A percentile compares a stretch with the other conserved stretches of the same genome.
Conservation (phyloP, 2,797 vertebrate species). For the Gouania willdenowi region DNA sequence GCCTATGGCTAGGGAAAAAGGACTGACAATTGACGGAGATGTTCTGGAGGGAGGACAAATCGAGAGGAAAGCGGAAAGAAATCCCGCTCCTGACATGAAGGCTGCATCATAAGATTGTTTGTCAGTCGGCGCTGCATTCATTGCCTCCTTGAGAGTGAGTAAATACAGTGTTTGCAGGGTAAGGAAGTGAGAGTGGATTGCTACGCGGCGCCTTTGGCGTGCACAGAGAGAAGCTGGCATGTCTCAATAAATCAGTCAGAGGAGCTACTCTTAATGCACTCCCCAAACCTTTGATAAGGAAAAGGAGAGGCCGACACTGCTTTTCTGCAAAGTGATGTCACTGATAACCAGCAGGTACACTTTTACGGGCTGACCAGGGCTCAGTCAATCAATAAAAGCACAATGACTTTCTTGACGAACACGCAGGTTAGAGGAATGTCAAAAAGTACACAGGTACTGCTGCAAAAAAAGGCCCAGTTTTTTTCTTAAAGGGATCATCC, state of each 20-base stretch:
- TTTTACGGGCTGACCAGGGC: conserved; percentile 48
- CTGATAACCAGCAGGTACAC: conserved; percentile 58
- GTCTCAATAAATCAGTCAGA: conserved; percentile 65
- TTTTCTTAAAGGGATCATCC: too few species aligned
- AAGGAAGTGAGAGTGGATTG: conserved; percentile 59
- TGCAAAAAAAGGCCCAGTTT: too few species aligned
- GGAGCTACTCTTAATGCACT: conserved; percentile 63
- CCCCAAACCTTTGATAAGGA: conserved; percentile 60
- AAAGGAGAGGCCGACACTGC: conserved; percentile 27
- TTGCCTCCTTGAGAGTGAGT: conserved; percentile 57
- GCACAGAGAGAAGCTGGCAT: conserved; percentile 25
- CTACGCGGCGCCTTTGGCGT: conserved; percentile 58
- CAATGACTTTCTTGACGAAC: conserved; percentile 50
- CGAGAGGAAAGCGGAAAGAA: conserved; percentile 8
- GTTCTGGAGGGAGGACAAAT: conserved; percentile 45
- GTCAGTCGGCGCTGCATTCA: conserved; percentile 60
- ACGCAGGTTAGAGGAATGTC: conserved; percentile 59
- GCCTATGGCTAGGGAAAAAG: conserved; percentile 57
- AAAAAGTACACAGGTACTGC: too few species aligned
- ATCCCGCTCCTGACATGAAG: conserved; percentile 58
- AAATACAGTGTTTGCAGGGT: conserved; percentile 63
- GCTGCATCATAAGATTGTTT: conserved; percentile 69
- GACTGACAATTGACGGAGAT: conserved; percentile 70
- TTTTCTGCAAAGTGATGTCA: conserved; percentile 59
- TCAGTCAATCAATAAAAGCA: conserved; percentile 55